Evolutionary conservation across 2,888 invertebrate species (phyloP).

Genomic region (Amblyteles armatorius): DNA sequence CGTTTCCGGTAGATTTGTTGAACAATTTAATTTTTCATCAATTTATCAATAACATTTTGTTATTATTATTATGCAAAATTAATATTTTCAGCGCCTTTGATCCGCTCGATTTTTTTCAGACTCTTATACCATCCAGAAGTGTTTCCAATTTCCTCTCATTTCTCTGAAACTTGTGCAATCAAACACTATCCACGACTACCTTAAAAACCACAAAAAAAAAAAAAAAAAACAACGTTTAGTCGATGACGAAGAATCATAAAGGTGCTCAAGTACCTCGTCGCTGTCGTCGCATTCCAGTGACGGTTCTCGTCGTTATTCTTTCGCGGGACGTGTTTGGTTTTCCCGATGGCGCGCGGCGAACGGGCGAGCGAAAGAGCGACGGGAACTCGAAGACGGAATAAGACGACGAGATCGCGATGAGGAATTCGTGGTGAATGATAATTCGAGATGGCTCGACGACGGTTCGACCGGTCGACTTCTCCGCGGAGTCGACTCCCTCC

Average conservation of each 20-base stretch:
- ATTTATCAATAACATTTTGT: too few species aligned
- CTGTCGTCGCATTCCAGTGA: constrained; percentile 54
- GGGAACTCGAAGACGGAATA: neutral
- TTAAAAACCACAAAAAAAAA: too few species aligned
- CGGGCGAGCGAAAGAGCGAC: neutral
- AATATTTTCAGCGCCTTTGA: too few species aligned
- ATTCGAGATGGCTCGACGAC: constrained; percentile 51
- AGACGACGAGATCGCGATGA: constrained; percentile 1
- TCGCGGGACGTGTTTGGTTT: constrained; percentile 62
- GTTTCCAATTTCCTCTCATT: too few species aligned
- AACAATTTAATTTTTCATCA: too few species aligned
- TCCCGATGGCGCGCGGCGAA: constrained; percentile 35
- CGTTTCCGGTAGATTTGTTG: too few species aligned
- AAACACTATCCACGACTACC: too few species aligned
- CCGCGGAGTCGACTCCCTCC: constrained; percentile 7
- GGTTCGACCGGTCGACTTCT: neutral
- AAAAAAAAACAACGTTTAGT: neutral
- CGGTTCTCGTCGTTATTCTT: constrained; percentile 59
- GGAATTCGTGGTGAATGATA: constrained; percentile 52
- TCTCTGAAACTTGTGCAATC: too few species aligned
- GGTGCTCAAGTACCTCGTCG: constrained; percentile 8
- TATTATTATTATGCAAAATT: too few species aligned
- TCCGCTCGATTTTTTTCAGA: too few species aligned
- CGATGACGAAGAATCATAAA: constrained; percentile 24
- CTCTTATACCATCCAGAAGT: too few species aligned